Percentiles rank a stretch among this genome's conserved stretches.
phyloP scores from a whole-genome alignment of 1,140 invertebrate species.

The Pseudomyrmex gracilis region DNA sequence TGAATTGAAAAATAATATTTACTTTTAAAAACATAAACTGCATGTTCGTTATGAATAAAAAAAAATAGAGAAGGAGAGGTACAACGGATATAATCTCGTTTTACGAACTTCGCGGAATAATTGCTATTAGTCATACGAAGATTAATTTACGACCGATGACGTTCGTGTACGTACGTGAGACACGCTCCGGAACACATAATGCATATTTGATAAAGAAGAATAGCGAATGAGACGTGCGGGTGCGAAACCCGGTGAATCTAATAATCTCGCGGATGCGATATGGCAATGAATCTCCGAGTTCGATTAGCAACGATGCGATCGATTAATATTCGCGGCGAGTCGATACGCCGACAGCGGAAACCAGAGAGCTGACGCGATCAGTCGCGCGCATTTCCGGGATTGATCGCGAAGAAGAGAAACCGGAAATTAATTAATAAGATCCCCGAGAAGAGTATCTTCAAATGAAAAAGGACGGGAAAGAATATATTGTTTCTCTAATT shows the following conservation, averaged over 20 bases:
- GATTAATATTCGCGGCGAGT: conserved; percentile 46
- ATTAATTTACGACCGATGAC: conserved; percentile 13
- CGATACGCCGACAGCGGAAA: conserved; percentile 40
- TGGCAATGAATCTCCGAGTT: conserved; percentile 11
- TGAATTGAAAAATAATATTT: neutral
- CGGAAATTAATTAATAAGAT: neutral
- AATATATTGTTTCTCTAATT: neutral
- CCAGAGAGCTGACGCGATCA: neutral
- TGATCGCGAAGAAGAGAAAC: conserved; percentile 40
- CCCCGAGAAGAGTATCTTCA: neutral
- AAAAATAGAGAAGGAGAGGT: neutral
- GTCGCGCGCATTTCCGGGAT: conserved; percentile 49
- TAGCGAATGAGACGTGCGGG: neutral
- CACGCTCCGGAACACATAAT: neutral
- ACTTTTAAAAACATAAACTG: neutral
- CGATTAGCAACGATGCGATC: conserved; percentile 24
- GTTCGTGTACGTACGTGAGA: neutral
- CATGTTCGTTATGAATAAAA: neutral
- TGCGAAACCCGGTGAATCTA: conserved; percentile 1
- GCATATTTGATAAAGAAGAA: neutral
- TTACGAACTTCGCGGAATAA: neutral
- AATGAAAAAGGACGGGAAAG: neutral
- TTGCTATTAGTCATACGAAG: neutral
- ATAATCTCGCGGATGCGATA: neutral
- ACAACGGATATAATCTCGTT: neutral